A percentile compares a stretch with the other conserved stretches of the same genome.
Conservation (phyloP, 1,140 invertebrate genomes). For the Carposina sasakii region DNA sequence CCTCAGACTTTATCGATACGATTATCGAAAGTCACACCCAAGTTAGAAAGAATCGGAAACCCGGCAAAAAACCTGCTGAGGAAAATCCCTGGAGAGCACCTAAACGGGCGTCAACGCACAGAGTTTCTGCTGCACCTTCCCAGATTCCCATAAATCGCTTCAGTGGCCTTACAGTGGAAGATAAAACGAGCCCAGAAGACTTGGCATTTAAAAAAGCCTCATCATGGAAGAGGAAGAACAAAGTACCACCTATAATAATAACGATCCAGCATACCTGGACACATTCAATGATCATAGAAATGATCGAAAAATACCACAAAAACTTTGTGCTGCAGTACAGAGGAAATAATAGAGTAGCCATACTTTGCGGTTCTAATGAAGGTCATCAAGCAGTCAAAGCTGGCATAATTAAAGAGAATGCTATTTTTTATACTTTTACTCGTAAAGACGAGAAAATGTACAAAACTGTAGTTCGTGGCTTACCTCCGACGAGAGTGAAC, state of each 20-base stretch:
- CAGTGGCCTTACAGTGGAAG: neutral
- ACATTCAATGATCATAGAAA: neutral
- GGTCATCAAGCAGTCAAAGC: neutral
- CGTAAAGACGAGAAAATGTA: conserved; percentile 1
- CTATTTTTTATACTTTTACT: neutral
- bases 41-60: no score
- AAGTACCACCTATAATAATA: neutral
- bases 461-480: neutral
- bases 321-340: neutral
- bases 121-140: neutral
- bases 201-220: neutral
- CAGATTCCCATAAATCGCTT: neutral
- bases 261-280: neutral
- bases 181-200: neutral
- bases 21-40: no score
- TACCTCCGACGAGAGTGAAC: neutral
- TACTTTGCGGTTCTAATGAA: neutral
- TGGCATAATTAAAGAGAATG: neutral
- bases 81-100: no score
- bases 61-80: no score
- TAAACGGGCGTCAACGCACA: no score
- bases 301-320: neutral
- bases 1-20: no score
- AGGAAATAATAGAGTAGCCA: neutral
- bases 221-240: neutral